phyloP scores from a whole-genome alignment of 2,888 invertebrate species.

The Panopea generosa region DNA sequence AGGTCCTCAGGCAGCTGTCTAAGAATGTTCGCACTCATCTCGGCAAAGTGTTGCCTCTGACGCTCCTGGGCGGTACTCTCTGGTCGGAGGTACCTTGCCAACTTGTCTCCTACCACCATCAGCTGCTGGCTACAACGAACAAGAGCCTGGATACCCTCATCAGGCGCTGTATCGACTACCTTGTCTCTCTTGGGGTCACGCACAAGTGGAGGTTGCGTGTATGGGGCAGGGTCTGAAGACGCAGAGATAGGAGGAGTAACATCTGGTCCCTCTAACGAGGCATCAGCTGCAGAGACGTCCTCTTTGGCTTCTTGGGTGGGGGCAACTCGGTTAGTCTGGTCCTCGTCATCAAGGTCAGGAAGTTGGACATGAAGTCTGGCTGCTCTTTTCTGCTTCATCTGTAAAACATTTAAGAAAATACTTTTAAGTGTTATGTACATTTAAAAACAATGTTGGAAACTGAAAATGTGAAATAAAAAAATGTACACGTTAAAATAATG shows the following conservation, averaged over 20 bases:
- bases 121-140: constrained; percentile 20
- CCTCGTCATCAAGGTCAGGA: constrained; percentile 13
- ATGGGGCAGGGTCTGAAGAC: too few relatives aligned
- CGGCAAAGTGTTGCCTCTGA: constrained; percentile 9
- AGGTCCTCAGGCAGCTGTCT: constrained; percentile 15
- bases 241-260: constrained; percentile 21
- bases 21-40: constrained; percentile 12
- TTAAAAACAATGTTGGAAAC: too few relatives aligned
- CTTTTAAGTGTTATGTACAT: too few relatives aligned
- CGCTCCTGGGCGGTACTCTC: constrained; percentile 19
- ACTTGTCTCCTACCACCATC: constrained; percentile 13
- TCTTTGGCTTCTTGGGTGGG: too few relatives aligned
- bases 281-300: constrained; percentile 23
- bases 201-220: constrained; percentile 14
- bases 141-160: constrained; percentile 18
- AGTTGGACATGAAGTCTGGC: too few relatives aligned
- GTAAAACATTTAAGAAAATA: too few relatives aligned
- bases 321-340: constrained; percentile 14
- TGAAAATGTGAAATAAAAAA: too few relatives aligned
- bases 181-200: constrained; percentile 8
- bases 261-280: too few relatives aligned
- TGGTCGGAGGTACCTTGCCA: constrained; percentile 17
- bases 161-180: constrained; percentile 13
- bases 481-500: too few relatives aligned
- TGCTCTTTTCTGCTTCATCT: too few relatives aligned